A percentile compares a stretch with the other conserved stretches of the same genome.
Evolutionary conservation across 1,140 invertebrate species (phyloP).

Genomic region (Phymorhynchus buccinoides): DNA sequence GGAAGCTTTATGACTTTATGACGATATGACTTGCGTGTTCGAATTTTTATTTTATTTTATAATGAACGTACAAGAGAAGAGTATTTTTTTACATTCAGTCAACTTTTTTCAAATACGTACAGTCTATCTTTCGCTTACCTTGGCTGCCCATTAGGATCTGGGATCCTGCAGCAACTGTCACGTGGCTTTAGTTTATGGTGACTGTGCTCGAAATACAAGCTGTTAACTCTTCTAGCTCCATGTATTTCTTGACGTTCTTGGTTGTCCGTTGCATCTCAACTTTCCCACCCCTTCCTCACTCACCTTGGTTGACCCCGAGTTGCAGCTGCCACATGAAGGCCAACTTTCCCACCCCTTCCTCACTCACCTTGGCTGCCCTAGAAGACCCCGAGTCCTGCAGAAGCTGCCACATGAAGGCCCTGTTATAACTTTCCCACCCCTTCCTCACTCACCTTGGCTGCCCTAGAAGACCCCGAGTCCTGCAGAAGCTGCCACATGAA

Average conservation of each 20-base stretch:
- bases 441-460: constrained; percentile 57
- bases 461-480: constrained; percentile 60
- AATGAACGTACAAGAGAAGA: too few species aligned
- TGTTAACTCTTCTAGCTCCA: too few species aligned
- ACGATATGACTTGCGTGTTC: too few species aligned
- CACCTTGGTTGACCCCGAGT: constrained; percentile 63
- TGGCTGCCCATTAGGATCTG: too few species aligned
- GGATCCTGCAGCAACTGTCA: not conserved
- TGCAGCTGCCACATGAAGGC: constrained; percentile 61
- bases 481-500: constrained; percentile 63
- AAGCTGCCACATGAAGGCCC: not conserved
- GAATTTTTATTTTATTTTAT: too few species aligned
- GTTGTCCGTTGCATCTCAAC: too few species aligned
- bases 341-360: not conserved
- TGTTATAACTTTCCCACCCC: not conserved
- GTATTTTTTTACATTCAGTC: too few species aligned
- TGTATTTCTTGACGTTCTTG: too few species aligned
- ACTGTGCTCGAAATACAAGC: too few species aligned
- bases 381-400: not conserved
- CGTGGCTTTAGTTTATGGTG: not conserved
- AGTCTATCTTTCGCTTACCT: not conserved
- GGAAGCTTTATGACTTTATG: too few species aligned
- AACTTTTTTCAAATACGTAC: too few species aligned
- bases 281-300: not conserved
- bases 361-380: constrained; percentile 45